Evolutionary conservation across 2,797 vertebrate species (phyloP).

Genomic region (Dendrocincla tyrannina): DNA sequence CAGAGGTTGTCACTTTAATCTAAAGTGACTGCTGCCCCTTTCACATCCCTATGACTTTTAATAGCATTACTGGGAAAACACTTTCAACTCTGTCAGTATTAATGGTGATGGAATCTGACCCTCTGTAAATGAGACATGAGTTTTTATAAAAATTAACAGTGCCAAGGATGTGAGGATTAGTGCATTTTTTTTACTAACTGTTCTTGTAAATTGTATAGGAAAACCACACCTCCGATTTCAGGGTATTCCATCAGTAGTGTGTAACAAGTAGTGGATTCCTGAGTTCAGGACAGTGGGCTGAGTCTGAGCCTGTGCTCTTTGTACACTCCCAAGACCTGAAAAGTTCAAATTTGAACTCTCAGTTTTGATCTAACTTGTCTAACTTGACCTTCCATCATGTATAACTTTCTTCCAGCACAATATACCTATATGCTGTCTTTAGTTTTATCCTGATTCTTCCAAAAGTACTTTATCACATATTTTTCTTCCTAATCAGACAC

Average conservation of each 20-base stretch:
- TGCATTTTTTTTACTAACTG: background rate
- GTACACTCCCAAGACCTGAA: background rate
- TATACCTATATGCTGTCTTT: background rate
- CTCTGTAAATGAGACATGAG: background rate
- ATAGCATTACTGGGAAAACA: background rate
- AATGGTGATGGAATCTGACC: background rate
- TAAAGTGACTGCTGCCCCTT: background rate
- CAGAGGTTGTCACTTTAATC: background rate
- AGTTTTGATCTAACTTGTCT: background rate
- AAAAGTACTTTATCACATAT: slow-evolving; percentile 8
- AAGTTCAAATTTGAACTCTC: background rate
- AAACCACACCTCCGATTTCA: background rate
- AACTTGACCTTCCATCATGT: background rate
- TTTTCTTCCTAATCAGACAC: slow-evolving; percentile 36
- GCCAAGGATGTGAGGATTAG: background rate
- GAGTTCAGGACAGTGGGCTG: background rate
- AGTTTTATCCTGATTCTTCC: slow-evolving; percentile 3
- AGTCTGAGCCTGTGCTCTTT: background rate
- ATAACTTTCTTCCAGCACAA: background rate
- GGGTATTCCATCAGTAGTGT: background rate
- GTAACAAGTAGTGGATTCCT: background rate
- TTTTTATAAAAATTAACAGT: background rate
- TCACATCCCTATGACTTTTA: background rate
- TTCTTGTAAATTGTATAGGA: background rate
- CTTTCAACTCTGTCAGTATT: background rate